phyloP scores from a whole-genome alignment of 2,797 vertebrate genomes.

The Aldrovandia affinis region DNA sequence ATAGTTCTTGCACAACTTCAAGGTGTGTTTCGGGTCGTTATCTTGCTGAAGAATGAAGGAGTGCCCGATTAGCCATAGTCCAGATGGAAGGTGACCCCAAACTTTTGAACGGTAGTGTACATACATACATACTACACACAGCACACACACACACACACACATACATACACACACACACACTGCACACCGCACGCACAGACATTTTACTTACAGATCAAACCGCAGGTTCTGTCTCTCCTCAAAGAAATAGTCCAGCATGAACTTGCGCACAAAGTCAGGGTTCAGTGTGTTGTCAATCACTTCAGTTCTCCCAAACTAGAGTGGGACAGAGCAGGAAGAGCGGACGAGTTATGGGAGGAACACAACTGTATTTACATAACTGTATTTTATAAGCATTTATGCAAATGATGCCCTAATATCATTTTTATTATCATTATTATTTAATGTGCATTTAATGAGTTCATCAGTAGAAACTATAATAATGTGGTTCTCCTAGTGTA shows the following conservation, averaged over 20 bases:
- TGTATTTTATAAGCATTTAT: neutral
- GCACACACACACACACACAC: constrained; percentile 31
- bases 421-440: neutral
- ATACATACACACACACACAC: constrained; percentile 47
- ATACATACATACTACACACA: neutral
- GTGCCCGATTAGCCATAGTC: no score
- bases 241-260: constrained; percentile 97
- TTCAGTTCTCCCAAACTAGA: constrained; percentile 94
- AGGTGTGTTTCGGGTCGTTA: no score
- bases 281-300: constrained; percentile 98
- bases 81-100: no score
- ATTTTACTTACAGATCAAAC: constrained; percentile 93
- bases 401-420: no score
- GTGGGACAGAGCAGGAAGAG: constrained; percentile 25
- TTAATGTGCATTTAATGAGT: neutral
- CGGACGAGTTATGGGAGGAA: neutral
- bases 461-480: neutral
- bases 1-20: no score
- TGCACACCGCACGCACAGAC: constrained; percentile 18
- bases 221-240: constrained; percentile 97
- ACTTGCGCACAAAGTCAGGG: constrained; percentile 97
- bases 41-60: no score
- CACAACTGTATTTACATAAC: neutral
- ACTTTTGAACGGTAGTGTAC: no score
- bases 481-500: neutral